Conservation (phyloP, 1,140 invertebrate genomes). For the Hermetia illucens region DNA sequence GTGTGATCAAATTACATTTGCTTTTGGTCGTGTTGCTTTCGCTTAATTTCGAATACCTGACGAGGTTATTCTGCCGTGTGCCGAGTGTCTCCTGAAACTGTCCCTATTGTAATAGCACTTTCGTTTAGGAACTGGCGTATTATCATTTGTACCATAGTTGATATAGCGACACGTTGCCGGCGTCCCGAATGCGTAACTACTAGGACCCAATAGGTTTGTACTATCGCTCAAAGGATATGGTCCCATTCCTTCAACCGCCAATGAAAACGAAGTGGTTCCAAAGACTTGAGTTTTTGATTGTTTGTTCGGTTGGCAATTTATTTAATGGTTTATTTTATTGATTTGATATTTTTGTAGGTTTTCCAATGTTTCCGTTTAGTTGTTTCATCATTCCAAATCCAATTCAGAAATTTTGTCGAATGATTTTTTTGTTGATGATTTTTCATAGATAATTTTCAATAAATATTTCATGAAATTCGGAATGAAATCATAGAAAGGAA, state of each 20-base stretch:
- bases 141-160: conserved; percentile 27
- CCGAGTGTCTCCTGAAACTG: conserved; percentile 27
- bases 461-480: too few relatives aligned
- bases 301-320: conserved; percentile 1
- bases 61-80: conserved; percentile 30
- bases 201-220: conserved; percentile 29
- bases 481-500: too few relatives aligned
- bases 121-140: conserved; percentile 27
- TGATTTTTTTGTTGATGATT: neutral
- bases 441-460: neutral
- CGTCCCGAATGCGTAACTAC: conserved; percentile 14
- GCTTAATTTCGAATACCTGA: conserved; percentile 10
- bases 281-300: conserved; percentile 22
- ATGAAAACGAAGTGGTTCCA: conserved; percentile 31
- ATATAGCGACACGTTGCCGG: conserved; percentile 20
- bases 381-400: too few relatives aligned
- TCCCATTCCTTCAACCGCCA: conserved; percentile 33
- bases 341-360: neutral
- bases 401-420: too few relatives aligned
- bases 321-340: conserved; percentile 7
- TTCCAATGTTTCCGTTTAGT: too few relatives aligned
- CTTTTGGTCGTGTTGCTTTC: neutral
- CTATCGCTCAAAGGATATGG: conserved; percentile 30
- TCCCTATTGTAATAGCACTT: conserved; percentile 28
- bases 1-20: too few relatives aligned